phyloP scores from a whole-genome alignment of 2,113 vertebrate species.

The Rostratula benghalensis region DNA sequence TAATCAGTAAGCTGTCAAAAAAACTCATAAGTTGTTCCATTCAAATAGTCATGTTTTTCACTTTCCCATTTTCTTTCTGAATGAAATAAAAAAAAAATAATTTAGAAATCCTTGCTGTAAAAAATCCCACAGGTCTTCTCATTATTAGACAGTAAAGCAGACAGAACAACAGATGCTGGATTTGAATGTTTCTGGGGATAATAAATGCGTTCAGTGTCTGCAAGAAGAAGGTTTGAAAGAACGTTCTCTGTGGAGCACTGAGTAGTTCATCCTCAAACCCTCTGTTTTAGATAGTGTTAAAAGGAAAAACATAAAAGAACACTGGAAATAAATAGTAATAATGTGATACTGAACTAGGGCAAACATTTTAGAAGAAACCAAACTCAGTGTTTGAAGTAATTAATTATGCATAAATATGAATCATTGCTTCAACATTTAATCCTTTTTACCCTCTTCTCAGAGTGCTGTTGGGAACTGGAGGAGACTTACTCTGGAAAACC shows the following conservation, averaged over 20 bases:
- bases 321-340: not conserved
- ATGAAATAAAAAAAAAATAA: not conserved
- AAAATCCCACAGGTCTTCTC: not conserved
- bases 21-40: not conserved
- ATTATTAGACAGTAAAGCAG: constrained; percentile 34
- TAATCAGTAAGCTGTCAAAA: constrained; percentile 11
- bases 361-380: not conserved
- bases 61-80: not conserved
- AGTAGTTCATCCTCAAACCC: constrained; percentile 35
- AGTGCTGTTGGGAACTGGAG: not conserved
- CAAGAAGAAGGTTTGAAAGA: constrained; percentile 1
- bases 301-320: not conserved
- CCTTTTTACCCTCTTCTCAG: not conserved
- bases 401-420: not conserved
- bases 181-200: constrained; percentile 47
- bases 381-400: not conserved
- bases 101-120: not conserved
- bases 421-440: not conserved
- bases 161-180: constrained; percentile 37
- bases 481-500: not conserved
- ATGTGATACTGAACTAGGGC: not conserved
- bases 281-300: not conserved
- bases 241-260: not conserved
- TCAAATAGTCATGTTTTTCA: constrained; percentile 42
- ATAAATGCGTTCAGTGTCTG: constrained; percentile 6